Conservation (phyloP, 2,888 invertebrate genomes). For the Hymenopus coronatus region DNA sequence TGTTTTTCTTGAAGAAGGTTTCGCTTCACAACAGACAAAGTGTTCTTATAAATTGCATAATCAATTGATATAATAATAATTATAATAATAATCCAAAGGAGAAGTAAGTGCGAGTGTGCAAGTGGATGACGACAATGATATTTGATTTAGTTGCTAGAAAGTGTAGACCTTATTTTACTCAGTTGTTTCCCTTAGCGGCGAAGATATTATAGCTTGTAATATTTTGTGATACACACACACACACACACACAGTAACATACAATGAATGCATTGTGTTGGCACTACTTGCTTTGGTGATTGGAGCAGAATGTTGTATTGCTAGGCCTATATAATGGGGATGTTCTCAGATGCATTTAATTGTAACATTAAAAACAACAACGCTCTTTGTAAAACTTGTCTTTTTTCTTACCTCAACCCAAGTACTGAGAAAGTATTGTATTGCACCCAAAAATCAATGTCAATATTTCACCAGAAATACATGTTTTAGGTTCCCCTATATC, state of each 20-base stretch:
- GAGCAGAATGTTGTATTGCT: not conserved
- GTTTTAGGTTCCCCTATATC: too few relatives aligned
- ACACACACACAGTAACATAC: not conserved
- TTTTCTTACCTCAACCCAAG: slow-evolving; percentile 58
- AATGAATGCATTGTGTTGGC: not conserved
- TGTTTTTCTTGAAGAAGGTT: not conserved
- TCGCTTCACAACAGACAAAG: not conserved
- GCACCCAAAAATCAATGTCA: too few relatives aligned
- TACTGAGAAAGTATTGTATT: too few relatives aligned
- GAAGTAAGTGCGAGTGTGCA: not conserved
- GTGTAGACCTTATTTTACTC: not conserved
- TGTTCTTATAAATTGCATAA: not conserved
- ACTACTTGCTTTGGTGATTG: not conserved
- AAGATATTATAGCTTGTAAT: not conserved
- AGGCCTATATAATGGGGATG: not conserved
- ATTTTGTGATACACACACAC: not conserved
- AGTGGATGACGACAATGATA: too few relatives aligned
- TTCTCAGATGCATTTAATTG: not conserved
- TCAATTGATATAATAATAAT: not conserved
- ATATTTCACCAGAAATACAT: too few relatives aligned
- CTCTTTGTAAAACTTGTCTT: not conserved
- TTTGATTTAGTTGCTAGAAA: not conserved
- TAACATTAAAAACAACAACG: not conserved
- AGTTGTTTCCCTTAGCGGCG: not conserved
- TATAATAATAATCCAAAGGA: not conserved